phyloP scores from a whole-genome alignment of 35 echinoderm and acorn worm species.

The Ophiothrix spiculata region DNA sequence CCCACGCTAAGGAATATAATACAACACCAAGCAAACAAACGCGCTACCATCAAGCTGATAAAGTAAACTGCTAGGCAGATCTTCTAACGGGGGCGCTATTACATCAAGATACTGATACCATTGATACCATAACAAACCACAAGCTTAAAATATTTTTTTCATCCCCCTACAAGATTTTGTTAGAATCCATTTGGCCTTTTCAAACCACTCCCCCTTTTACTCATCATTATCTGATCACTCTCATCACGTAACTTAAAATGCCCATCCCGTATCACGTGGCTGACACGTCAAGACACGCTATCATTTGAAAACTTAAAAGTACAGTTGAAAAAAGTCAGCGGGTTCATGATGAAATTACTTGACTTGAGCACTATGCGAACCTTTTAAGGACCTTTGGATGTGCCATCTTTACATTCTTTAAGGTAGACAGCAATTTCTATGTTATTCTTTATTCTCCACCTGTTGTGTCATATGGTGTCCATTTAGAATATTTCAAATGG shows the following conservation, averaged over 20 bases:
- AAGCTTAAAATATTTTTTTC: not conserved
- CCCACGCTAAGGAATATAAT: not conserved
- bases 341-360: not conserved
- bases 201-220: not conserved
- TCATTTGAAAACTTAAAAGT: constrained; percentile 5
- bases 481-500: not conserved
- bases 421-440: not conserved
- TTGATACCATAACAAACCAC: not conserved
- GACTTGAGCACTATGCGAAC: not conserved
- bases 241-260: not conserved
- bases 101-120: not conserved
- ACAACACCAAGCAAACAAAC: constrained; percentile 4
- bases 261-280: constrained; percentile 3
- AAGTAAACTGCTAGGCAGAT: not conserved
- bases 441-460: constrained; percentile 4
- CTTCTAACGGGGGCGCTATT: not conserved
- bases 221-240: not conserved
- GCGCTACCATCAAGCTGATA: not conserved
- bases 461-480: not conserved
- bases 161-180: not conserved
- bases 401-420: not conserved
- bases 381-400: not conserved
- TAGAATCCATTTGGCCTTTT: not conserved
- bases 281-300: not conserved
- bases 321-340: not conserved